Base-by-base conservation (phyloP, 2,113 vertebrate species). In the Lutjanus erythropterus region DNA sequence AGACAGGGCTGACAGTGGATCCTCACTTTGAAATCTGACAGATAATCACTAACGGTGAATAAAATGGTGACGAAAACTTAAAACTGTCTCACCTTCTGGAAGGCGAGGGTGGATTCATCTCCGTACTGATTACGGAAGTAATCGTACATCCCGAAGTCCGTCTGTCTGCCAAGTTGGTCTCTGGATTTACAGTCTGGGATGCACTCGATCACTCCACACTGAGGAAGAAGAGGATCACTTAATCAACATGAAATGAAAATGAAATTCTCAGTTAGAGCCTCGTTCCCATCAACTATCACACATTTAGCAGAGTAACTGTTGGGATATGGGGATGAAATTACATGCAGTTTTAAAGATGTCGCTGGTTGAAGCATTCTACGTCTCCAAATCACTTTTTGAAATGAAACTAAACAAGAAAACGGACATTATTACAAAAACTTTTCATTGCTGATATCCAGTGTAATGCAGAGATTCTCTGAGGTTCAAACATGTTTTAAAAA, bases 191-290 rank as follows among this genome's bases (percentile, higher is more conserved):
- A 99, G 94, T 99, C 97, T 0, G 98, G 98, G 90, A 99, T 99
- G 91, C 98, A 99, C 89, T 99, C 98, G 6, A 99, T 99, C 84
- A 99, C 98, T 1, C 98, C 98, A 0, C 98, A 99, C 98, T 99
- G 92, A 58, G 61, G 56, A 41, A 65, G 33, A 56, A 2, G 35
- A 37, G 35, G 18, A 35, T 1, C 1, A 7, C 27, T 44, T 7
- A 47, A 8, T 18, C 42, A 5, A 59, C 2, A 53, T 5, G 29
- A 15, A 23, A 21, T 27, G 10, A 41, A n/a, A 55, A 42, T 42
- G 9, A 41, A 53, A 18, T 3, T 50, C 7, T 23, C 0, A 1
- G 14, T 18, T 12, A 5, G 4, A 4, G 8, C 9, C 33, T 35
- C 33, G 33, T 35, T 35, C 14, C 9, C 3, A 59, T 59, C 5